Conservation (phyloP, 1,140 invertebrate genomes). For the Sogatella furcifera region DNA sequence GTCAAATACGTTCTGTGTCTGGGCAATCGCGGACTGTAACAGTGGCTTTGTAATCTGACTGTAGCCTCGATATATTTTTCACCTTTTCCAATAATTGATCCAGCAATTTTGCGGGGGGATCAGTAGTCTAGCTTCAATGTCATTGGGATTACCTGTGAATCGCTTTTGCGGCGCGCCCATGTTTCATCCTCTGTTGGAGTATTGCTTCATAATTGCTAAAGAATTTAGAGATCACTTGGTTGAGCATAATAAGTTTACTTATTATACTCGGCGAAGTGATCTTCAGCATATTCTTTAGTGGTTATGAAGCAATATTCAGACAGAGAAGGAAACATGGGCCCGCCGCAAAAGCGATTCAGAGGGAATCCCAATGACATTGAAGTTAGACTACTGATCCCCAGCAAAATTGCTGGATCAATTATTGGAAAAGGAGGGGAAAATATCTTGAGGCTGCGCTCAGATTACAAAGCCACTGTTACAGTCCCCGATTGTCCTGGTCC, state of each 20-base stretch:
- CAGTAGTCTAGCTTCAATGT: slow-evolving; percentile 79
- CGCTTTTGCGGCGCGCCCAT: slow-evolving; percentile 46
- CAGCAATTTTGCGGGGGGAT: slow-evolving; percentile 78
- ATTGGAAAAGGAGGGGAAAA: slow-evolving; percentile 90
- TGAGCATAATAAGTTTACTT: too few relatives aligned
- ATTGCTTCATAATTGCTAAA: slow-evolving; percentile 66
- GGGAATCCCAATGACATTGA: slow-evolving; percentile 64
- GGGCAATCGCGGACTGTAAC: too few relatives aligned
- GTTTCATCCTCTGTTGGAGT: slow-evolving; percentile 53
- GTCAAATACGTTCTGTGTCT: too few relatives aligned
- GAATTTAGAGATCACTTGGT: too few relatives aligned
- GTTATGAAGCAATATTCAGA: slow-evolving; percentile 69
- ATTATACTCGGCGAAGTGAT: too few relatives aligned
- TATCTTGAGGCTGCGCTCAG: slow-evolving; percentile 82
- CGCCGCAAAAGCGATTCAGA: slow-evolving; percentile 54
- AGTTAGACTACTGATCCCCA: slow-evolving; percentile 82
- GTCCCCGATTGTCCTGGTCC: slow-evolving; percentile 99
- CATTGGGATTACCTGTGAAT: slow-evolving; percentile 53
- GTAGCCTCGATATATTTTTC: slow-evolving; percentile 89
- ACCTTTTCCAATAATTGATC: slow-evolving; percentile 90
- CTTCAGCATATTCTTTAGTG: too few relatives aligned
- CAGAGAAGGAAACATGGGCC: slow-evolving; percentile 43
- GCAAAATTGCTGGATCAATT: slow-evolving; percentile 92
- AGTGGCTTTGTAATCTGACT: too few relatives aligned
- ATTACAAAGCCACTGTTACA: slow-evolving; percentile 98